Evolutionary conservation across 2,888 invertebrate genomes (phyloP), one percentile per base, ranked within the genome.

Genomic region (Pammene aurita): DNA sequence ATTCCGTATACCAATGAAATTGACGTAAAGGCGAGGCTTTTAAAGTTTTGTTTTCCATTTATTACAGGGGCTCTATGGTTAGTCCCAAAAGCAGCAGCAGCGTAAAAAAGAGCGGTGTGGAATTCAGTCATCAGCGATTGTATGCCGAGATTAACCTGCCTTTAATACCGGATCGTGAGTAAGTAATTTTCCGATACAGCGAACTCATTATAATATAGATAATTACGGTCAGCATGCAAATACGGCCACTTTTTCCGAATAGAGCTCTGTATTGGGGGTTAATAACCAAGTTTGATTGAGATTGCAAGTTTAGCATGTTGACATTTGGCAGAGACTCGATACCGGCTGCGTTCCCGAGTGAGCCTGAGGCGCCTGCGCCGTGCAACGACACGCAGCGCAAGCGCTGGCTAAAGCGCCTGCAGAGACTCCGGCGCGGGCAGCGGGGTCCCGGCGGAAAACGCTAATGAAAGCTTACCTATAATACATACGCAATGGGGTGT

Each of bases 61-160:
- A 34, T 34, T 34, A 2, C 61, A 86, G 87, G 78, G 78, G 81
- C 16, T 79, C 85, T 7, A 72, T 77, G 6, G 82, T 80, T 62
- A 72, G 67, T 26, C 75, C 84, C 1, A 80, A 79, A 68, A 81
- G 79, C 57, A 73, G 68, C 35, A 71, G 73, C 42, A 78, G 74
- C 7, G 69, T 76, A 55, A 80, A 78, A 44, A 90, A 86, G 71
- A 84, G 85, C 74, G 74, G 57, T 68, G 71, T 7, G 60, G 67
- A 0, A 71, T 62, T 41, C 26, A 9, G 72, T 9, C 76, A 72
- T 0, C 41, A 14, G 2, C 18, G 83, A 81, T 46, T 86, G 35
- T 90, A 87, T 70, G 84, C 87, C 5, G 82, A 86, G 44, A 80
- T 90, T 44, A 70, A 74, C 2, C 57, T 90, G 60, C 89, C 89